Evolutionary conservation across 1,140 invertebrate species (phyloP).

Genomic region (Formica selysi): DNA sequence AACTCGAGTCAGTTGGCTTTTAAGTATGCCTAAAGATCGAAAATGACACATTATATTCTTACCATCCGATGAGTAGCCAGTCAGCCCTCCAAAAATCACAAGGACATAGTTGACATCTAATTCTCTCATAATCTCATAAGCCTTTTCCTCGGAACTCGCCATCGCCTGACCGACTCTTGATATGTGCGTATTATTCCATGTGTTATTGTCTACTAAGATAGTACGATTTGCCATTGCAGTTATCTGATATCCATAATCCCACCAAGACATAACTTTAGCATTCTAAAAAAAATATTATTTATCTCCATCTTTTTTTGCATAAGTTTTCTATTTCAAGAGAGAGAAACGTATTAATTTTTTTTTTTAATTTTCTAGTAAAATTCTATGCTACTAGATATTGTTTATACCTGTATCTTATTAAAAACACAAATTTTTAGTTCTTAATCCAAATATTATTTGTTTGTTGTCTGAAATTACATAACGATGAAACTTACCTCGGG

Average conservation of each 20-base stretch:
- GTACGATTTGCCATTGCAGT: slow-evolving; percentile 99
- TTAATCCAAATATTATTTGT: neutral
- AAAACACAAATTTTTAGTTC: neutral
- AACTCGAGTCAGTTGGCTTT: neutral
- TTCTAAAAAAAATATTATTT: slow-evolving; percentile 87
- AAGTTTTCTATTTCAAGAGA: slow-evolving; percentile 6
- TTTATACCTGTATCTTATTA: slow-evolving; percentile 5
- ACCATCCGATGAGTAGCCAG: slow-evolving; percentile 99
- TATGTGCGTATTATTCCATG: slow-evolving; percentile 99
- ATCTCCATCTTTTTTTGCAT: neutral
- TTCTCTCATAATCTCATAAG: slow-evolving; percentile 99
- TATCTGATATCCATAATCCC: slow-evolving; percentile 99
- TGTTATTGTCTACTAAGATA: slow-evolving; percentile 99
- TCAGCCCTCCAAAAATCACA: slow-evolving; percentile 98
- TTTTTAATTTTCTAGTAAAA: slow-evolving; percentile 28
- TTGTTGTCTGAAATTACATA: neutral
- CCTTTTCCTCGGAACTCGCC: slow-evolving; percentile 98
- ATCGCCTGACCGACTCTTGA: slow-evolving; percentile 98
- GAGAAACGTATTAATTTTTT: slow-evolving; percentile 3
- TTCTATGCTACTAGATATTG: neutral
- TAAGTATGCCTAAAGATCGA: no score
- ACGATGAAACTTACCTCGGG: slow-evolving; percentile 88
- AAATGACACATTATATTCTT: slow-evolving; percentile 75
- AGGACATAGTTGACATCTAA: slow-evolving; percentile 99
- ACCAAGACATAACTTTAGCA: slow-evolving; percentile 99